A percentile compares a stretch with the other conserved stretches of the same genome.
phyloP scores from a whole-genome alignment of 2,113 vertebrate genomes.

The Mesocricetus auratus region DNA sequence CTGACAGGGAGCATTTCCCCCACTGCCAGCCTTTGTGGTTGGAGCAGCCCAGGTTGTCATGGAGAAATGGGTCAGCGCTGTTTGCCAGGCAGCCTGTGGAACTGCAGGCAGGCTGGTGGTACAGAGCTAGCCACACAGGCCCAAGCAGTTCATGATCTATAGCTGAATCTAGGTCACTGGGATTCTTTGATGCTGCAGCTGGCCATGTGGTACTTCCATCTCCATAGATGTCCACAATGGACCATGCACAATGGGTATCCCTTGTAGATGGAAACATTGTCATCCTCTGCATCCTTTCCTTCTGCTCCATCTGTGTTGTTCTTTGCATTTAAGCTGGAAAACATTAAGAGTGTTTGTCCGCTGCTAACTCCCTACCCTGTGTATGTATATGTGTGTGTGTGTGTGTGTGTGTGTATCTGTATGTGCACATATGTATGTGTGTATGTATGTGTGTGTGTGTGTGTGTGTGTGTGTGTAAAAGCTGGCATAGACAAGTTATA shows the following conservation, averaged over 20 bases:
- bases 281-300: not conserved
- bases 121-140: conserved; percentile 81
- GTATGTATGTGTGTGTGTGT: rapidly evolving
- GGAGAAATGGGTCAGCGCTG: conserved; percentile 92
- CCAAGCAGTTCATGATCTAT: conserved; percentile 88
- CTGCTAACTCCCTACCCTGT: rapidly evolving
- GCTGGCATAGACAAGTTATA: conserved; percentile 13
- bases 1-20: conserved; percentile 71
- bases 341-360: not conserved
- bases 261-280: conserved; percentile 38
- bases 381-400: not conserved
- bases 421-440: not conserved
- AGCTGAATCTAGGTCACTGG: conserved; percentile 94
- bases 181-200: conserved; percentile 90
- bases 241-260: conserved; percentile 72
- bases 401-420: not conserved
- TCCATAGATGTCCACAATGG: conserved; percentile 80
- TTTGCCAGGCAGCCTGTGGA: conserved; percentile 88
- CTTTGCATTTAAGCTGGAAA: conserved; percentile 51
- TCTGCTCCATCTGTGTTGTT: conserved; percentile 39
- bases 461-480: not conserved
- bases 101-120: conserved; percentile 86
- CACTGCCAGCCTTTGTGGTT: conserved; percentile 75
- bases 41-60: conserved; percentile 89
- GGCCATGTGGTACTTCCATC: conserved; percentile 83